Base-by-base conservation (phyloP, 2,888 invertebrate species). In the Sericinus montela region DNA sequence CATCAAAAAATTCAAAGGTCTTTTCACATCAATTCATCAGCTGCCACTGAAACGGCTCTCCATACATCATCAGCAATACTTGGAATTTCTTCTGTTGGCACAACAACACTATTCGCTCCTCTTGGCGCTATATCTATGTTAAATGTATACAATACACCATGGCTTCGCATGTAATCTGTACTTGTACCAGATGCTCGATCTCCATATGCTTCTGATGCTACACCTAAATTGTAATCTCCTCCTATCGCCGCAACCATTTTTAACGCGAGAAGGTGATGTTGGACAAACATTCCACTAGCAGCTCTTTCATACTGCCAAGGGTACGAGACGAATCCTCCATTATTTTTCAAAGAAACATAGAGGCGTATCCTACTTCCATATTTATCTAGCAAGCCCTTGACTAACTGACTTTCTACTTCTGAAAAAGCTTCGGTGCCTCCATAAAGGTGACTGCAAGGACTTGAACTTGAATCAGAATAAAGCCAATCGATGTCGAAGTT, bases 301-400 rank as follows among this genome's bases (percentile, higher is more conserved):
- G 84, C 77, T 29, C 67, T 72, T 37, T 91, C 91, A 54, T 88
- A 93, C 34, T 92, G 92, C 93, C 93, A 94, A 1, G 94, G 94
- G 62, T 93, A 93, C 0, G 94, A 76, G 6, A 94, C 62, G 53
- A 90, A 91, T 19, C 90, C 89, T 43, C 94, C 94, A 62, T 91
- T 94, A n/a, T 94, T 93, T 72, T 96, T 96, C 30, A 96, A 70
- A 0, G 94, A 92, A 25, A 95, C 65, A 67, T 95, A 96, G 53
- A 93, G 75, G 56, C 90, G 87, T 7, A 91, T 75, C 34, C 82
- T 74, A 0, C 75, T 66, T 0, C 81, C 79, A 13, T 90, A 75
- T 0, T 80, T 67, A 43, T 90, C 62, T 38, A 94, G 72, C 25
- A 93, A 80, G 49, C 91, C 82, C 8, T 90, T 77, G 1, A 95